A percentile compares a stretch with the other conserved stretches of the same genome.
phyloP scores from a whole-genome alignment of 1,140 invertebrate genomes.

The Pararge aegeria region DNA sequence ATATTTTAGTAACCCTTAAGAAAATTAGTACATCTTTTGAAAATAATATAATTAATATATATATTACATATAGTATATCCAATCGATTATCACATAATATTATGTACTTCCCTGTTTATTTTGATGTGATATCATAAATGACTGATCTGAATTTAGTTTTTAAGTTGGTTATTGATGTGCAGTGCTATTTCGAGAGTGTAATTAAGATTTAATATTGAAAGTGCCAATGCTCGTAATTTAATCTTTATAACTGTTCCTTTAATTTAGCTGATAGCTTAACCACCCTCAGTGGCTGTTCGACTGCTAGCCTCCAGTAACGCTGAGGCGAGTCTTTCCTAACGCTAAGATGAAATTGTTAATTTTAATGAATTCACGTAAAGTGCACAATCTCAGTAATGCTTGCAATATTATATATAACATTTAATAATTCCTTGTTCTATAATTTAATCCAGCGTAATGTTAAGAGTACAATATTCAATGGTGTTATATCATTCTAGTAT shows the following conservation, averaged over 20 bases:
- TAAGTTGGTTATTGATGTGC: slow-evolving; percentile 80
- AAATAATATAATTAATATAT: slow-evolving; percentile 66
- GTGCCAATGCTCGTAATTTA: slow-evolving; percentile 81
- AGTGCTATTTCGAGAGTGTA: slow-evolving; percentile 79
- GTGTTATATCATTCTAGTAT: slow-evolving; percentile 81
- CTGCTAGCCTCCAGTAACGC: not conserved
- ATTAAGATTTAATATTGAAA: slow-evolving; percentile 80
- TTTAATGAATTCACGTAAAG: slow-evolving; percentile 60
- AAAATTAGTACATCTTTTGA: slow-evolving; percentile 80
- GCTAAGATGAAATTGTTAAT: slow-evolving; percentile 54
- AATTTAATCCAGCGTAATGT: slow-evolving; percentile 78
- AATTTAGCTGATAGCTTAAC: slow-evolving; percentile 52
- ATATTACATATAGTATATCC: slow-evolving; percentile 72
- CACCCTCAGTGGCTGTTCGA: slow-evolving; percentile 30
- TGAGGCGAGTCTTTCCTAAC: slow-evolving; percentile 60
- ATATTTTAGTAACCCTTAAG: slow-evolving; percentile 81
- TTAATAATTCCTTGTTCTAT: slow-evolving; percentile 70
- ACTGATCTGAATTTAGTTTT: slow-evolving; percentile 82
- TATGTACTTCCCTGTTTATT: slow-evolving; percentile 80
- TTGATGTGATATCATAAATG: slow-evolving; percentile 82
- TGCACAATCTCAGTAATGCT: slow-evolving; percentile 81
- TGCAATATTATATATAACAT: slow-evolving; percentile 78
- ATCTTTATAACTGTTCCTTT: slow-evolving; percentile 79
- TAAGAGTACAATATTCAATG: slow-evolving; percentile 81
- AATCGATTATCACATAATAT: slow-evolving; percentile 67